Conservation (phyloP, 2,888 invertebrate species). For the Cantharis rustica region DNA sequence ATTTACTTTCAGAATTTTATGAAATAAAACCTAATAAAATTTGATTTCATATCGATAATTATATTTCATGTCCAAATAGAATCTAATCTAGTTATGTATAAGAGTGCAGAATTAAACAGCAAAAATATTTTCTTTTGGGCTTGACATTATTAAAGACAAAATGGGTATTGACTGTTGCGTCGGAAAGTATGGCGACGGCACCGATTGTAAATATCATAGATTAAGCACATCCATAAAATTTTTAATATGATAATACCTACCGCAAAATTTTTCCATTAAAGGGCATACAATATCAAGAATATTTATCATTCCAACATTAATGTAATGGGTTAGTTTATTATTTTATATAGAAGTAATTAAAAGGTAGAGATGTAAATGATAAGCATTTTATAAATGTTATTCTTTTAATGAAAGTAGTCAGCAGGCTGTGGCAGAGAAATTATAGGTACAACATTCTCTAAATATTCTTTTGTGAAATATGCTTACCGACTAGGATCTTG, state of each 20-base stretch:
- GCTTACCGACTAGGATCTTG: neutral
- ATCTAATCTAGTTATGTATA: too few species aligned
- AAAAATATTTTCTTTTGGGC: too few species aligned
- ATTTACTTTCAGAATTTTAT: too few species aligned
- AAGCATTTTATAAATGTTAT: neutral
- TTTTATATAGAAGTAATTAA: neutral
- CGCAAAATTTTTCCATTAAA: neutral
- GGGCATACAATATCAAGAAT: neutral
- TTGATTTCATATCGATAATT: too few species aligned
- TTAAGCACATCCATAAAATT: too few species aligned
- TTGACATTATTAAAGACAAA: too few species aligned
- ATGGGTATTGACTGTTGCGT: too few species aligned
- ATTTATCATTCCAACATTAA: neutral
- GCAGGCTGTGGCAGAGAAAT: neutral
- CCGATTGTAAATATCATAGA: too few species aligned
- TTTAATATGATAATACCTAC: neutral
- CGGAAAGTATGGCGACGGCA: too few species aligned
- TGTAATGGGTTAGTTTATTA: neutral
- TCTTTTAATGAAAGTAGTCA: neutral
- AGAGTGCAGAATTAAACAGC: too few species aligned
- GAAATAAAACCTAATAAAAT: too few species aligned
- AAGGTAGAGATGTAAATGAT: neutral
- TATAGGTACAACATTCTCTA: neutral
- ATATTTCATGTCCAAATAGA: too few species aligned
- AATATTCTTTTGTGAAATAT: neutral